phyloP scores from a whole-genome alignment of 2,797 vertebrate genomes.

The Uromys caudimaculatus region DNA sequence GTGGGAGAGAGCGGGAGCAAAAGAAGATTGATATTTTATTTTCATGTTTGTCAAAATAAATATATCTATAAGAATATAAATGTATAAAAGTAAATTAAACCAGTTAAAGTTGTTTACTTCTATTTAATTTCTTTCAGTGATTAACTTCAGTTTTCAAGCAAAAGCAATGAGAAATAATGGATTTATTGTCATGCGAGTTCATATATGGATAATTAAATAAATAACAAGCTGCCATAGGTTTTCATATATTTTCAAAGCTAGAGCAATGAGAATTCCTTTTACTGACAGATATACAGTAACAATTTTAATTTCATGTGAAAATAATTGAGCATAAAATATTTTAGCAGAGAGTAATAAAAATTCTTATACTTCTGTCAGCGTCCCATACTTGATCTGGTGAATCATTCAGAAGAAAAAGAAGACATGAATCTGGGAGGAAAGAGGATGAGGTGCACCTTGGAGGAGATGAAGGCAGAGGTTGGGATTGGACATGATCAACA shows the following conservation, averaged over 20 bases:
- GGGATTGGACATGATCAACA: neutral
- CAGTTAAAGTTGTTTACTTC: neutral
- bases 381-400: neutral
- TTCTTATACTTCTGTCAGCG: neutral
- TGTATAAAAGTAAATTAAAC: constrained; percentile 24
- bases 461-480: neutral
- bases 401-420: neutral
- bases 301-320: neutral
- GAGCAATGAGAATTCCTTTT: neutral
- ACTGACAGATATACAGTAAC: neutral
- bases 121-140: neutral
- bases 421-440: neutral
- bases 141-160: neutral
- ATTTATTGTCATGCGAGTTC: constrained; percentile 22
- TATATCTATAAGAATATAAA: neutral
- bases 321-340: neutral
- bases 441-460: neutral
- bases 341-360: neutral
- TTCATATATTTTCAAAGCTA: constrained; percentile 11
- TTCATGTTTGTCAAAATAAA: neutral
- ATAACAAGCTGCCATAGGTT: neutral
- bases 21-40: no score
- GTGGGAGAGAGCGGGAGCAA: no score
- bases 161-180: neutral
- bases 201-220: neutral